These are phyloP conservation scores for Phylloscopus collybita DNA, from an alignment of 2,797 vertebrate species.

Conservation along the genomic window DNA sequence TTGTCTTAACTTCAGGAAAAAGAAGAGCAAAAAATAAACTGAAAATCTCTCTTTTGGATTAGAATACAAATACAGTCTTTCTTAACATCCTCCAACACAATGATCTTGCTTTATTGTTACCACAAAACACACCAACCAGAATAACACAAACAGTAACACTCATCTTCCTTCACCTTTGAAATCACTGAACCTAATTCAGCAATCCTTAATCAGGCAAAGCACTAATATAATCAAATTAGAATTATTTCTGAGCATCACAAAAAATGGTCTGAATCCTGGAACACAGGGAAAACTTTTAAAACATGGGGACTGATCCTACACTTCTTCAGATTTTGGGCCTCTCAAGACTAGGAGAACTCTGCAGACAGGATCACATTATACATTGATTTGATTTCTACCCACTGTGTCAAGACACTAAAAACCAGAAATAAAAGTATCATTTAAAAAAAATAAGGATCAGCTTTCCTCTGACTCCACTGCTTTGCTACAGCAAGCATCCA, in stretches of 20 bases:
- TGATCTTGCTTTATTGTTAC: not conserved
- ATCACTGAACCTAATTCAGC: not conserved
- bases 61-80: not conserved
- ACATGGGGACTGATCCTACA: rapidly evolving
- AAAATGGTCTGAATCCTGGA: not conserved
- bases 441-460: not conserved
- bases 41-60: not conserved
- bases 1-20: not conserved
- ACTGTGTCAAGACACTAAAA: not conserved
- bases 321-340: not conserved
- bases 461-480: not conserved
- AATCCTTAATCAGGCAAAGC: not conserved
- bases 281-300: not conserved
- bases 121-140: not conserved
- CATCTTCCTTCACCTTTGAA: not conserved
- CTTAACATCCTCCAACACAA: not conserved
- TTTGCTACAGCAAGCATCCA: not conserved
- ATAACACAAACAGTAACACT: not conserved
- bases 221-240: not conserved
- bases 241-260: not conserved
- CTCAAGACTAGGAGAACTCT: not conserved
- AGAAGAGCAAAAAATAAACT: not conserved
- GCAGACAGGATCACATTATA: not conserved
- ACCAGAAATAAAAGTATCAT: not conserved
- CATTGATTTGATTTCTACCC: not conserved